These are phyloP conservation scores for Geodia barretti DNA, from an alignment of 37 sponge, comb jelly and placozoan genomes.

Conservation along the genomic window DNA sequence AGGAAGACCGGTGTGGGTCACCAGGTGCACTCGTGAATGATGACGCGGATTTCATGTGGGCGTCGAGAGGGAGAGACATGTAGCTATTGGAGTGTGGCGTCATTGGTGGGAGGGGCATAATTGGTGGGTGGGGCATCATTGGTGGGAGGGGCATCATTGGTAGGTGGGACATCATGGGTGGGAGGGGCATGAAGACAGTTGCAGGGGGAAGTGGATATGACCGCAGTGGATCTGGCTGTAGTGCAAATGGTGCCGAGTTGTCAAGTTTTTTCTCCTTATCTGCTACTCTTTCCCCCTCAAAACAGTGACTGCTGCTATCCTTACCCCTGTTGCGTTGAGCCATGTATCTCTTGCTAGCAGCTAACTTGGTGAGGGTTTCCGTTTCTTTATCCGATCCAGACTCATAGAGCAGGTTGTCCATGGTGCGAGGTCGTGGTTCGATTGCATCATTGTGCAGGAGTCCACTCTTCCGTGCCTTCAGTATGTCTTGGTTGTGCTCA, in stretches of 20 bases:
- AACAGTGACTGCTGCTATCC: background rate
- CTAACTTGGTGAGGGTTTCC: background rate
- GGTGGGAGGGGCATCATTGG: no score
- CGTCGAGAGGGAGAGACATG: background rate
- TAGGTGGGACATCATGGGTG: background rate
- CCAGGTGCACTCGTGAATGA: background rate
- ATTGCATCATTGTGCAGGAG: slow-evolving; percentile 16
- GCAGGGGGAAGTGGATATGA: background rate
- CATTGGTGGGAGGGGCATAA: no score
- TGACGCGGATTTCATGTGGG: background rate
- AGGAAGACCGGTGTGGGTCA: background rate
- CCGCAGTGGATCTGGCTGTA: background rate
- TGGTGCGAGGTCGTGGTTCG: slow-evolving; percentile 21
- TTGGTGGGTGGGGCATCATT: no score
- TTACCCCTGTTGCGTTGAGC: no score
- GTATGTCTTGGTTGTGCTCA: background rate
- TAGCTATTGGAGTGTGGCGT: background rate
- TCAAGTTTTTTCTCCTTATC: background rate
- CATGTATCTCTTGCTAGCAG: background rate
- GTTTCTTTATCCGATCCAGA: background rate
- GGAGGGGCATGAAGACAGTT: background rate
- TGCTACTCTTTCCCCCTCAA: background rate
- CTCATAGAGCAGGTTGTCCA: slow-evolving; percentile 30
- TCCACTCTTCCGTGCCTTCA: slow-evolving; percentile 41
- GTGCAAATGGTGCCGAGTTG: background rate